Conservation (phyloP, 2,888 invertebrate species). For the Melieria picta region DNA sequence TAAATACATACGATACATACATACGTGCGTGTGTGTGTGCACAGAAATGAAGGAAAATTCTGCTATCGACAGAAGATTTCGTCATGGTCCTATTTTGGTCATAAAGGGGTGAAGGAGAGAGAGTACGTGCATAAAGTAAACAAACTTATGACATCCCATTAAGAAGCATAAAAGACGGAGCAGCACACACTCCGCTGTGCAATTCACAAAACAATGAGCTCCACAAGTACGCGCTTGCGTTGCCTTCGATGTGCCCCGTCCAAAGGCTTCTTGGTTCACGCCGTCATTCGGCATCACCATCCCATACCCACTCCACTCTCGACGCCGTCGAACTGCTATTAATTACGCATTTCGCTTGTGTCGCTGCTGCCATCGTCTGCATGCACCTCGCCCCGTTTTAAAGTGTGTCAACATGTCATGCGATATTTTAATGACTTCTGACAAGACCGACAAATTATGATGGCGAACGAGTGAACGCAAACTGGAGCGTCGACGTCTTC, state of each 20-base stretch:
- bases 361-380: background rate
- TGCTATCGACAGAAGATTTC: too few relatives aligned
- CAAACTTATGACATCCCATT: background rate
- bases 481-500: background rate
- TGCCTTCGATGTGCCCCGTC: too few relatives aligned
- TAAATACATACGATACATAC: too few relatives aligned
- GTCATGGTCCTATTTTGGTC: too few relatives aligned
- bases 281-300: too few relatives aligned
- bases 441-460: conserved; percentile 21
- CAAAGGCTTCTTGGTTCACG: too few relatives aligned
- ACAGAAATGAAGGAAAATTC: too few relatives aligned
- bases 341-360: background rate
- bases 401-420: conserved; percentile 38
- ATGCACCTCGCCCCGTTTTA: background rate
- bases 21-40: too few relatives aligned
- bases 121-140: background rate
- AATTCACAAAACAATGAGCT: too few relatives aligned
- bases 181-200: too few relatives aligned
- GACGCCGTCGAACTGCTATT: background rate
- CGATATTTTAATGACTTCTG: conserved; percentile 36
- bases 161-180: background rate
- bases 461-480: background rate
- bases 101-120: too few relatives aligned
- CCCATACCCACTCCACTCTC: background rate
- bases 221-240: too few relatives aligned